Conservation (phyloP, 2,888 invertebrate species). For the Mythimna albipuncta region DNA sequence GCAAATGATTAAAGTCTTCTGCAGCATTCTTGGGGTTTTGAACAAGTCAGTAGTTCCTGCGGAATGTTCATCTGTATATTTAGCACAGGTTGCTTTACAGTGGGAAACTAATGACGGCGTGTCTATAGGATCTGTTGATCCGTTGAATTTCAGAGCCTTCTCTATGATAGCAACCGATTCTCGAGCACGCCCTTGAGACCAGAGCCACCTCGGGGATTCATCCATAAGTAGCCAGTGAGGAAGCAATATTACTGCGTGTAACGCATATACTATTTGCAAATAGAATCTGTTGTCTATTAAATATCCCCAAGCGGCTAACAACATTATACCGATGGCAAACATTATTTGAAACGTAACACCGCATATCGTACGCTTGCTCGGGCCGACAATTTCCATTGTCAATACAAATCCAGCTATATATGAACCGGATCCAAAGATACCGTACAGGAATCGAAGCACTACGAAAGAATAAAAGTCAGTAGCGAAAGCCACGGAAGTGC, state of each 20-base stretch:
- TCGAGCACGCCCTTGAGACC: slow-evolving; percentile 94
- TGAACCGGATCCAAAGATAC: slow-evolving; percentile 95
- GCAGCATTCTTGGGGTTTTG: slow-evolving; percentile 94
- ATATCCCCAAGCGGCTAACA: slow-evolving; percentile 95
- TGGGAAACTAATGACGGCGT: slow-evolving; percentile 92
- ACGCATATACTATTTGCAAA: slow-evolving; percentile 94
- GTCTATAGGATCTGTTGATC: slow-evolving; percentile 91
- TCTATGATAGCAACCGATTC: slow-evolving; percentile 94
- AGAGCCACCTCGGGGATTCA: slow-evolving; percentile 97
- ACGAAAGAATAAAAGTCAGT: slow-evolving; percentile 94
- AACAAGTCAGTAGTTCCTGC: slow-evolving; percentile 94
- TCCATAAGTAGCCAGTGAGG: slow-evolving; percentile 96
- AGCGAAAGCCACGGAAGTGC: slow-evolving; percentile 94
- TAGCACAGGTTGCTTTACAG: slow-evolving; percentile 88
- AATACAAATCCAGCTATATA: slow-evolving; percentile 93
- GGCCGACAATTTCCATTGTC: slow-evolving; percentile 96
- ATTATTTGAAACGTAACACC: slow-evolving; percentile 95
- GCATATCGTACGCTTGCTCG: slow-evolving; percentile 94
- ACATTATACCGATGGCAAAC: slow-evolving; percentile 95
- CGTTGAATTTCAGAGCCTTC: slow-evolving; percentile 93
- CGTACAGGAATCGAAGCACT: slow-evolving; percentile 93
- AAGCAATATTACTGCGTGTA: slow-evolving; percentile 93
- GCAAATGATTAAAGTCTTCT: slow-evolving; percentile 95
- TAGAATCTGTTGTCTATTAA: slow-evolving; percentile 93
- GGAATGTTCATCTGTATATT: slow-evolving; percentile 85